Evolutionary conservation across 2,113 vertebrate species (phyloP), one percentile per base, ranked within the genome.

Genomic region (Pterocles burchelli): DNA sequence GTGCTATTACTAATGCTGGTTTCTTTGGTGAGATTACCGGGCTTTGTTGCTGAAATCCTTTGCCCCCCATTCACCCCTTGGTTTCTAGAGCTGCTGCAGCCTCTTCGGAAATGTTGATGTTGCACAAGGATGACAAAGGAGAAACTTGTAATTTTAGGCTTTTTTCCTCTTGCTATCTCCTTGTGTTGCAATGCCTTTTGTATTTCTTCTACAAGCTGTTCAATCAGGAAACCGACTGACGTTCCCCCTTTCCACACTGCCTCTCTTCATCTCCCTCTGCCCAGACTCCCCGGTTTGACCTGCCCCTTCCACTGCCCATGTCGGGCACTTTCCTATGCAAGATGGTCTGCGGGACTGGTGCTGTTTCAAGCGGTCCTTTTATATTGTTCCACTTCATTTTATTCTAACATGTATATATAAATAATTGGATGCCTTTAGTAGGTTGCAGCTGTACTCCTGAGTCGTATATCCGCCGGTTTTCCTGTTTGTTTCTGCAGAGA

Each of bases 1-100:
- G 82, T 78, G 90, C 59, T 88, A 18, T 31, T 71, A 25, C 95
- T 96, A 96, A 74, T 81, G 83, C 83, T 75, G 58, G 79, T 89
- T 88, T 88, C 66, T 91, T 88, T 71, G 43, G 5, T 33, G 89
- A 89, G 85, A 78, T 49, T 46, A 74, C 68, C 4, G 10, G 90
- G 36, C 61, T 80, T 72, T 61, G 65, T 38, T n/a, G 54, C 62
- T 81, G 95, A 52, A 63, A 36, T 73, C 90, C n/a, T 18, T 28
- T 2, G 12, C 45, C 31, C 41, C 41, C 41, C 13, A 11, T 41
- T 41, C 41, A 41, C 41, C 41, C 41, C 41, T 41, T 5, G 41
- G 54, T 51, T 75, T 46, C 62, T 51, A 10, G 61, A 65, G 46
- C 61, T 78, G 52, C 57, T 43, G 3, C 43, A 26, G 2, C 49